These are phyloP conservation scores for Polydrusus cervinus DNA, from an alignment of 2,888 invertebrate species.

Conservation along the genomic window DNA sequence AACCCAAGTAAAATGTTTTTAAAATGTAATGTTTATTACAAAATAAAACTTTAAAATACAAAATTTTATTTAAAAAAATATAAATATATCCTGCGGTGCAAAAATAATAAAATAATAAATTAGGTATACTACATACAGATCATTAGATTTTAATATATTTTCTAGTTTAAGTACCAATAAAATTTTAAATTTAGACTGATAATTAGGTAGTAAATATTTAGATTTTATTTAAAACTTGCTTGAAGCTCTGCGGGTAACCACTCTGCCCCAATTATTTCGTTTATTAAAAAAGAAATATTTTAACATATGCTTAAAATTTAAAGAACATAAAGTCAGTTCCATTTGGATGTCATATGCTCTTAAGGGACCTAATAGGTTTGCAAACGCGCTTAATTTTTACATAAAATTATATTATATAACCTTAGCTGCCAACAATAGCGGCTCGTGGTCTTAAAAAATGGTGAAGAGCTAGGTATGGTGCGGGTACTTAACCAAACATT, in stretches of 20 bases:
- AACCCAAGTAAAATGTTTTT: too few relatives aligned
- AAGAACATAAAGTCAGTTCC: slow-evolving; percentile 6
- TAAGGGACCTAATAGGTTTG: not conserved
- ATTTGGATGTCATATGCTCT: slow-evolving; percentile 32
- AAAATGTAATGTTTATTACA: too few relatives aligned
- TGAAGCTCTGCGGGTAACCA: slow-evolving; percentile 13
- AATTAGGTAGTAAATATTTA: slow-evolving; percentile 19
- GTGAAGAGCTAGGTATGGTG: too few relatives aligned
- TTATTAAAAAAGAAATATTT: slow-evolving; percentile 25
- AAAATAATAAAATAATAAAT: not conserved
- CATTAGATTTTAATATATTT: not conserved
- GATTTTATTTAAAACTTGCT: slow-evolving; percentile 8
- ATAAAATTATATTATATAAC: too few relatives aligned
- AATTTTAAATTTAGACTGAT: slow-evolving; percentile 17
- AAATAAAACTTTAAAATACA: too few relatives aligned
- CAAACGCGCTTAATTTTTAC: too few relatives aligned
- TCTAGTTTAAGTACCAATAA: not conserved
- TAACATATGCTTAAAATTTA: slow-evolving; percentile 16
- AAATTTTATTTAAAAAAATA: too few relatives aligned
- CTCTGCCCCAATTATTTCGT: slow-evolving; percentile 21
- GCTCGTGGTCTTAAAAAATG: too few relatives aligned
- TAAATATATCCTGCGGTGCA: too few relatives aligned
- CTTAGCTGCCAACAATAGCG: too few relatives aligned
- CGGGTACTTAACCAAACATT: too few relatives aligned
- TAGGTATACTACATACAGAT: not conserved